Evolutionary conservation across 1,140 invertebrate genomes (phyloP), one percentile per base, ranked within the genome.

Genomic region (Drosophila seguyi): DNA sequence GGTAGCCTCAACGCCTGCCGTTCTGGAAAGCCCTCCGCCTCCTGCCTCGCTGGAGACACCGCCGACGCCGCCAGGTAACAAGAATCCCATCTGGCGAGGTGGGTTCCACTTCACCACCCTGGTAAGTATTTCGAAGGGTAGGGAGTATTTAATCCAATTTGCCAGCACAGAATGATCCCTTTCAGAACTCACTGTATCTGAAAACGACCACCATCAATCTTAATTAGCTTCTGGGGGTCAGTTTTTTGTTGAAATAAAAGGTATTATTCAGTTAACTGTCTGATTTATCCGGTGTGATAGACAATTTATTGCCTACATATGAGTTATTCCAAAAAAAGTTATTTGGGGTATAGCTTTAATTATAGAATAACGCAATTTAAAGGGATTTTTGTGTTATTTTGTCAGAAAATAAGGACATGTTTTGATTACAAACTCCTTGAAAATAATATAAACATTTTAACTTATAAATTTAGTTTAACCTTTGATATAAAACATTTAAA

Each of bases 1-100:
- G 18, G 66, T 86, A 44, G 83, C 76, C 14, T 67, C 59, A 4
- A 87, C 76, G 3, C 84, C 83, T 1, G 65, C 82, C 1, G 48
- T 68, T 14, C 8, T 67, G 34, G 22, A 48, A 3, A 41, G 53
- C 3, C 25, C 61, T 14, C 25, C 58, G 27, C 34, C 63, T 7
- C 44, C 45, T 0, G n/a, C 61, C 44, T 71, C 74, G 13, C 50
- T 78, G 45, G 65, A 78, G 34, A 75, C 75, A 3, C 76, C 75
- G 11, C 59, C 80, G 16, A 62, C 65, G 8, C 56, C 71, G n/a
- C 38, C 66, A 29, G 47, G 36, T 44, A 66, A n/a, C 16, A 45
- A 38, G 13, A 53, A 42, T 18, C 25, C 22, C 31, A 59, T 29
- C 31, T 52, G 74, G 53, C 47, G 61, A 10, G 55, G 50, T 22